phyloP scores from a whole-genome alignment of 2,113 vertebrate genomes.

The Candoia aspera region DNA sequence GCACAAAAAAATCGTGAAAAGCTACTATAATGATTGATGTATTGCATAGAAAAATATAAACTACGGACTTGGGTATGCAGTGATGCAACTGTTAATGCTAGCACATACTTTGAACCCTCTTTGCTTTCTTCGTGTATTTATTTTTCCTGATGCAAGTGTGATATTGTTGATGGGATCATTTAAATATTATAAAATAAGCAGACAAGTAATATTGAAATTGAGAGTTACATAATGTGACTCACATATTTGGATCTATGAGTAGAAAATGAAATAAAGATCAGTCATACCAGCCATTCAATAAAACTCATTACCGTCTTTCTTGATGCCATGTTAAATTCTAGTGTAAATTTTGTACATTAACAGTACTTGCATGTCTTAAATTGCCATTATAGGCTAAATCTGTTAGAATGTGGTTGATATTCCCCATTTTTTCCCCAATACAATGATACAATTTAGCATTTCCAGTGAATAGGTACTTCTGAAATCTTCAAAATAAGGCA shows the following conservation, averaged over 20 bases:
- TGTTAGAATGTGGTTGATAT: neutral
- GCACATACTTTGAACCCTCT: neutral
- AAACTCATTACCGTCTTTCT: neutral
- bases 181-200: neutral
- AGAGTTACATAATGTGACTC: neutral
- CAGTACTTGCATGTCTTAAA: neutral
- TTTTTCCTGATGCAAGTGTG: neutral
- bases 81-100: neutral
- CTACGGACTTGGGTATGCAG: no score
- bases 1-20: no score
- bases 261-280: rapidly evolving
- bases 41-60: no score
- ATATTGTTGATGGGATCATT: neutral
- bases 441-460: neutral
- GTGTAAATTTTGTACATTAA: neutral
- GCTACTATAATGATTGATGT: neutral
- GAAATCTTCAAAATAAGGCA: neutral
- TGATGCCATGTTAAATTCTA: rapidly evolving
- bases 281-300: neutral
- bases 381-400: rapidly evolving
- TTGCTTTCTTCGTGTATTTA: neutral
- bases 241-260: neutral
- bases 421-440: rapidly evolving
- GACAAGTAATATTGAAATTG: neutral
- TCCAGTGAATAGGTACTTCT: neutral